These are phyloP conservation scores for Cranoglanis bouderius DNA, from an alignment of 2,113 vertebrate species.

Conservation along the genomic window DNA sequence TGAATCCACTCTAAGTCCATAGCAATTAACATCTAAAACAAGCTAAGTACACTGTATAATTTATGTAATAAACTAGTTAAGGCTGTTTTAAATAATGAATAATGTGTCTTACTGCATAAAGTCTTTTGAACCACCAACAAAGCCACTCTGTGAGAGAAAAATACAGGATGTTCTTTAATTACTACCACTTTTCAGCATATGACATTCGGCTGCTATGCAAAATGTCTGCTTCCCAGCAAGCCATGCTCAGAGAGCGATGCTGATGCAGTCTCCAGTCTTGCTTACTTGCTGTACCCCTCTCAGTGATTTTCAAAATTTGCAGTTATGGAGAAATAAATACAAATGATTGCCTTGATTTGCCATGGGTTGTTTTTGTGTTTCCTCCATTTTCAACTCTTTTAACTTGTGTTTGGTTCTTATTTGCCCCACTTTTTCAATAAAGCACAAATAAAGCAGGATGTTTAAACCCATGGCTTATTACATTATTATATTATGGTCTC, in stretches of 20 bases:
- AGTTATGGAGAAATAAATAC: not conserved
- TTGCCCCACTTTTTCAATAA: not conserved
- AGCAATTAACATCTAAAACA: not conserved
- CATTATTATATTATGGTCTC: not conserved
- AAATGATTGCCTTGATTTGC: not conserved
- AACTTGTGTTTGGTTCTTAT: not conserved
- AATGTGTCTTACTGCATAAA: not conserved
- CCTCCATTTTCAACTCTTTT: not conserved
- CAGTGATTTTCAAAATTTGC: not conserved
- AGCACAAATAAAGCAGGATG: not conserved
- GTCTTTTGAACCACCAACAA: not conserved
- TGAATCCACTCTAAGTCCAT: not conserved
- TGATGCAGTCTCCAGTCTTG: not conserved
- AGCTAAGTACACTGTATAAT: not conserved
- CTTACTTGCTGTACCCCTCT: not conserved
- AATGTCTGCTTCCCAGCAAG: not conserved
- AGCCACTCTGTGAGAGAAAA: not conserved
- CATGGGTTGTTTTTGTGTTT: not conserved
- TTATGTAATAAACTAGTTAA: not conserved
- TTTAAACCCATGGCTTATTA: not conserved
- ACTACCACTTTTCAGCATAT: not conserved
- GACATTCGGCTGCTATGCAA: not conserved
- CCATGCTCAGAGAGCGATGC: not conserved
- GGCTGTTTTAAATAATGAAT: not conserved
- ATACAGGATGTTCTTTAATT: not conserved